phyloP scores from a whole-genome alignment of 2,113 vertebrate genomes.

The Tragulus kanchil region DNA sequence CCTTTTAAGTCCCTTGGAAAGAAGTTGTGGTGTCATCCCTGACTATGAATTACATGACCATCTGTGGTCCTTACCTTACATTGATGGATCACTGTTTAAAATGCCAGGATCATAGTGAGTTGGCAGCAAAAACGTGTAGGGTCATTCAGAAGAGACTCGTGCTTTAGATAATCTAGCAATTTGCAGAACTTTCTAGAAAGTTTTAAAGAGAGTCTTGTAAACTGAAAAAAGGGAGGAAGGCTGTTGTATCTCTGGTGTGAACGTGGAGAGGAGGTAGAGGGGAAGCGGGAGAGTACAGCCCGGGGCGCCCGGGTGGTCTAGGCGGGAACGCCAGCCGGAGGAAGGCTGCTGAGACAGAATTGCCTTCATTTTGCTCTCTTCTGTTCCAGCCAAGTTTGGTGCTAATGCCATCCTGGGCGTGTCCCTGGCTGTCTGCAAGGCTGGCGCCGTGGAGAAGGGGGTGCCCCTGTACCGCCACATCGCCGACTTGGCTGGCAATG shows the following conservation, averaged over 20 bases:
- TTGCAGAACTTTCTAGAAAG: not conserved
- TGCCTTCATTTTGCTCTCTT: fast-evolving
- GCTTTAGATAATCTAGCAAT: fast-evolving
- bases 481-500: conserved; percentile 96
- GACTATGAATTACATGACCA: fast-evolving
- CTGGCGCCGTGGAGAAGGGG: conserved; percentile 97
- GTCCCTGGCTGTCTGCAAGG: conserved; percentile 98
- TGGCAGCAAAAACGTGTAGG: fast-evolving
- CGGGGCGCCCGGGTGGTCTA: fast-evolving
- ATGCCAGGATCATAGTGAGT: not conserved
- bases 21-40: fast-evolving
- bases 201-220: too few species aligned
- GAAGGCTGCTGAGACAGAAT: fast-evolving
- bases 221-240: not conserved
- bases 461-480: conserved; percentile 98
- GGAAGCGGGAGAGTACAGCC: fast-evolving
- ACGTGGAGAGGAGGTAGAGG: fast-evolving
- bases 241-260: not conserved
- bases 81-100: not conserved
- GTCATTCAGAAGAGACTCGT: not conserved
- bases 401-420: conserved; percentile 98
- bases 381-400: conserved; percentile 95
- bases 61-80: too few species aligned
- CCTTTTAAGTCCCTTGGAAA: not conserved
- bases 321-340: fast-evolving